Evolutionary conservation across 2,113 vertebrate species (phyloP).

Genomic region (Cygnus atratus): DNA sequence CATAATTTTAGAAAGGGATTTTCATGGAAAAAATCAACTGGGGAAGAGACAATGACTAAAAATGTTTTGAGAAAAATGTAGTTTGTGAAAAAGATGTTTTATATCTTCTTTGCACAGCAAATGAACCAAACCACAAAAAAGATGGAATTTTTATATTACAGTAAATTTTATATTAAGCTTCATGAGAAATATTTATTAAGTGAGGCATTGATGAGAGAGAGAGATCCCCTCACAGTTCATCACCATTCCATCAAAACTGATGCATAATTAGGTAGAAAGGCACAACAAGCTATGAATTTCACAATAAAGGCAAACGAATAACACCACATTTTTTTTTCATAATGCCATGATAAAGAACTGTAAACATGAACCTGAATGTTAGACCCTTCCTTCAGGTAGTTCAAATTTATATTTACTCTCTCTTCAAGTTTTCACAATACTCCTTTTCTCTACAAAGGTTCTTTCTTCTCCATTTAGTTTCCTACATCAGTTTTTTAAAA

Average conservation of each 20-base stretch:
- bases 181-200: slow-evolving; percentile 10
- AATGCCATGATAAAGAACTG: neutral
- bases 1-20: neutral
- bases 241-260: neutral
- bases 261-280: neutral
- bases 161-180: neutral
- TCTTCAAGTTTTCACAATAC: neutral
- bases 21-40: neutral
- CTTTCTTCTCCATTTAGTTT: neutral
- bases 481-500: neutral
- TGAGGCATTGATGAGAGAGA: neutral
- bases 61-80: neutral
- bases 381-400: neutral
- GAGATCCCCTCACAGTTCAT: neutral
- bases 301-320: neutral
- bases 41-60: neutral
- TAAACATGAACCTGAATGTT: neutral
- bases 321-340: neutral
- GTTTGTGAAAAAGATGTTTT: neutral
- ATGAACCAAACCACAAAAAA: neutral
- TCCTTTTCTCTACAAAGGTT: neutral
- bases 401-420: neutral
- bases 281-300: neutral
- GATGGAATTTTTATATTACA: neutral
- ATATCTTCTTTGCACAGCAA: neutral